Evolutionary conservation across 2,797 vertebrate genomes (phyloP).

Genomic region (Acanthurus tractus): DNA sequence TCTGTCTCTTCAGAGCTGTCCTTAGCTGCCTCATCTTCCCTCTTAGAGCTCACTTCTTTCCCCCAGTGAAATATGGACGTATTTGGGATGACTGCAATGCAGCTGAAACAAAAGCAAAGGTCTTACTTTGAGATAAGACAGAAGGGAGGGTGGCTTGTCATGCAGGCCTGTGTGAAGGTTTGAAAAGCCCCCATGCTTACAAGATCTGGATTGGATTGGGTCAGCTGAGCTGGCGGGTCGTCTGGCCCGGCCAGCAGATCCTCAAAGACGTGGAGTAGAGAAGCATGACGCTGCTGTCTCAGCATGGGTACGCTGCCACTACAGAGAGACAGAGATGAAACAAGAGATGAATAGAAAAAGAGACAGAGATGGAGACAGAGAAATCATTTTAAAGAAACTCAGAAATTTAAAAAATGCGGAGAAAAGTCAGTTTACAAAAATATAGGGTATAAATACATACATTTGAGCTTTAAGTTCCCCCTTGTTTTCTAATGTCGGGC

Average conservation of each 20-base stretch:
- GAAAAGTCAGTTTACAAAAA: constrained; percentile 6
- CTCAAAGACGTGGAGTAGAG: constrained; percentile 53
- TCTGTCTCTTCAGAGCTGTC: constrained; percentile 24
- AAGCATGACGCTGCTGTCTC: constrained; percentile 47
- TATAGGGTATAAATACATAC: not conserved
- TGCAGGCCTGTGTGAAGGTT: constrained; percentile 33
- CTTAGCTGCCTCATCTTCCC: constrained; percentile 46
- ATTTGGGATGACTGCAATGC: constrained; percentile 81
- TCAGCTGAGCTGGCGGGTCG: constrained; percentile 9
- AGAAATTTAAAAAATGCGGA: not conserved
- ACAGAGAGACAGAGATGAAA: constrained; percentile 46
- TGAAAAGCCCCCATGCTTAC: constrained; percentile 49
- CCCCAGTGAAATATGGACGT: constrained; percentile 58
- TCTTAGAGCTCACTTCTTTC: constrained; percentile 55
- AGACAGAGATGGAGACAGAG: not conserved
- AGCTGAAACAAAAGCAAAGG: constrained; percentile 74
- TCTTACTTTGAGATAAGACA: constrained; percentile 49
- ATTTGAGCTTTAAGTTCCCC: no score
- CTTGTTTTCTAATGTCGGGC: not conserved
- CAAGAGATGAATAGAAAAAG: constrained; percentile 41
- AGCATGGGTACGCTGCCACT: constrained; percentile 29
- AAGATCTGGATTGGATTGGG: constrained; percentile 37
- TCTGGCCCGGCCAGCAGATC: constrained; percentile 43
- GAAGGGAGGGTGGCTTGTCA: constrained; percentile 63
- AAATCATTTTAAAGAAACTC: constrained; percentile 1